phyloP scores from a whole-genome alignment of 1,140 invertebrate genomes.

The Pomacea maculata region DNA sequence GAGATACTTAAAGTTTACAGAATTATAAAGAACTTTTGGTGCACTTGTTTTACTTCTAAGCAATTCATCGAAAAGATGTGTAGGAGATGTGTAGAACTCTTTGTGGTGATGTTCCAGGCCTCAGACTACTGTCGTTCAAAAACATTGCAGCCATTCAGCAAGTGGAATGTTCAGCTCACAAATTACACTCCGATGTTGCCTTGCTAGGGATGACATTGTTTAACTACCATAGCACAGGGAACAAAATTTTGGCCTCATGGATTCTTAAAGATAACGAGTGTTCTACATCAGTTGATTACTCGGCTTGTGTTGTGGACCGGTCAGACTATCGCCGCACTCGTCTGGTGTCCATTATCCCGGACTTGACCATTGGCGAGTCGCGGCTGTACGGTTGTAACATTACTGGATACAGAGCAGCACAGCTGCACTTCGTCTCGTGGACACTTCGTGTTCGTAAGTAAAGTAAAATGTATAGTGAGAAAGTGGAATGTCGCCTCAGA shows the following conservation, averaged over 20 bases:
- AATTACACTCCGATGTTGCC: background rate
- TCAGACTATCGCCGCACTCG: background rate
- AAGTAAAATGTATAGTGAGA: no score
- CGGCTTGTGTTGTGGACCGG: background rate
- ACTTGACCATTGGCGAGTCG: background rate
- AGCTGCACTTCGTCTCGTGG: no score
- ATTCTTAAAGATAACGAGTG: background rate
- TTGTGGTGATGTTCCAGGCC: background rate
- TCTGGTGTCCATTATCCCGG: background rate
- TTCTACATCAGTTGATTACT: background rate
- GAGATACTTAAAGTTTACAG: no score
- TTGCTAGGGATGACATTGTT: background rate
- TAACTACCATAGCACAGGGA: background rate
- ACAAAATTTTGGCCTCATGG: background rate
- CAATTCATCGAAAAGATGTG: no score
- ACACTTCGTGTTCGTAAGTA: no score
- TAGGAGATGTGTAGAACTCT: no score
- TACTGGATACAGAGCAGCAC: background rate
- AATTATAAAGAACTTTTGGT: no score
- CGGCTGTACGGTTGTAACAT: background rate
- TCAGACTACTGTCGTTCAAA: background rate
- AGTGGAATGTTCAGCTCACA: background rate
- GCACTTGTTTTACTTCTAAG: no score
- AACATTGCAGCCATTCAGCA: background rate
- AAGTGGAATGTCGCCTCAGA: no score